Percentiles rank a stretch among this genome's conserved stretches.
These are phyloP conservation scores for Smithornis capensis DNA, from an alignment of 2,113 vertebrate genomes.

Conservation along the genomic window DNA sequence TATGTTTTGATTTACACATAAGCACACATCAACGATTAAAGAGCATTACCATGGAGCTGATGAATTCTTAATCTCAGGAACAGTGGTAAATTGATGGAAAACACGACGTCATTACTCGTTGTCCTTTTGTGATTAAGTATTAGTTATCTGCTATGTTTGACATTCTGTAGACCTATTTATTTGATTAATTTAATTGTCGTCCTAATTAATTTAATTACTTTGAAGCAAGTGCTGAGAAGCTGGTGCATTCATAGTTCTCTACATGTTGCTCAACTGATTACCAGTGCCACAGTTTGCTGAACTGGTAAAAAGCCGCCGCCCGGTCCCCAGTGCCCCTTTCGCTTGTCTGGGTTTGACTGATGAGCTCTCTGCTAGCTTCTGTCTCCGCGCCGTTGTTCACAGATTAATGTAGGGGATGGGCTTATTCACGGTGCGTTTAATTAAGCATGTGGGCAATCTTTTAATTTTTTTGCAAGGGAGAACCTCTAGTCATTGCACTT, in stretches of 20 bases:
- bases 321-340: not conserved
- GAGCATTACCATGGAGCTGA: not conserved
- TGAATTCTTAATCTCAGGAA: constrained; percentile 24
- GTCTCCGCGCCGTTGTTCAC: not conserved
- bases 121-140: constrained; percentile 36
- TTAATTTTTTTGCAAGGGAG: not conserved
- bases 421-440: not conserved
- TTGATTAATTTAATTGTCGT: constrained; percentile 58
- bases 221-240: not conserved
- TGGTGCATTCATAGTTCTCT: not conserved
- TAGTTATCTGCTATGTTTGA: constrained; percentile 27
- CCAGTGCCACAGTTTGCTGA: not conserved
- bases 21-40: constrained; percentile 25
- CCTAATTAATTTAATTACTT: constrained; percentile 66
- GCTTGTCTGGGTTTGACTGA: not conserved
- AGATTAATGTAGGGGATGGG: not conserved
- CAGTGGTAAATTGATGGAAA: constrained; percentile 12
- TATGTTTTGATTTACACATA: not conserved
- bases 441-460: not conserved
- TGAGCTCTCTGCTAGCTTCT: not conserved
- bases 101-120: not conserved
- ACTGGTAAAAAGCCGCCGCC: not conserved
- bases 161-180: constrained; percentile 22
- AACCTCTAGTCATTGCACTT: not conserved
- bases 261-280: not conserved